Evolutionary conservation across 2,888 invertebrate genomes (phyloP).

Genomic region (Hypolimnas misippus): DNA sequence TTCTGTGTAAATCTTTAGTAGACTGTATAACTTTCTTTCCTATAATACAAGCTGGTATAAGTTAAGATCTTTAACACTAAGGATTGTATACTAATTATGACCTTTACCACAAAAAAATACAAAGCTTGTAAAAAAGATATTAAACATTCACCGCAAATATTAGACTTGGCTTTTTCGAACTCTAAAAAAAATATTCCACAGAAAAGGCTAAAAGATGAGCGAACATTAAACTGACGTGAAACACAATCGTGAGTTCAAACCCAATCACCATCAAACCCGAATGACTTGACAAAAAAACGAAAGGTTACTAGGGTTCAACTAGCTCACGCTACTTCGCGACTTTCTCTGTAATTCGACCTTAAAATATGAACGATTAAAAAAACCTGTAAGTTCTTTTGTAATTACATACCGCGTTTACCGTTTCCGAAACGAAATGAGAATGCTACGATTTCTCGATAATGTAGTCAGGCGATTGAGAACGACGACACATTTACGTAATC

Average conservation of each 20-base stretch:
- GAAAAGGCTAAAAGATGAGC: slow-evolving; percentile 28
- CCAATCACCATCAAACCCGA: slow-evolving; percentile 38
- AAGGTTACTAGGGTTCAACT: slow-evolving; percentile 67
- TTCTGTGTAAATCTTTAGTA: neutral
- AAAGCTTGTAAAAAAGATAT: neutral
- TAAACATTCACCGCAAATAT: slow-evolving; percentile 1
- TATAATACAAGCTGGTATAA: too few relatives aligned
- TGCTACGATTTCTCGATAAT: slow-evolving; percentile 26
- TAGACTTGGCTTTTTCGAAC: neutral
- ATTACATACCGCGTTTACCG: slow-evolving; percentile 42
- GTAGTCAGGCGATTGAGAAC: slow-evolving; percentile 8
- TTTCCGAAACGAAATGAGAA: slow-evolving; percentile 16
- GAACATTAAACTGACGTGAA: slow-evolving; percentile 40
- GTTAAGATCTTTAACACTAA: neutral
- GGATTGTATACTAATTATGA: too few relatives aligned
- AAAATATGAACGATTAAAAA: slow-evolving; percentile 42
- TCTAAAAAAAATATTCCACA: slow-evolving; percentile 15
- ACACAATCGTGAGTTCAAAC: slow-evolving; percentile 36
- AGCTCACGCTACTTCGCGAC: slow-evolving; percentile 53
- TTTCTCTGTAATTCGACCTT: slow-evolving; percentile 58
- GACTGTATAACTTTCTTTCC: neutral
- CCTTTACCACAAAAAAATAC: too few relatives aligned
- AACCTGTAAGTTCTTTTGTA: slow-evolving; percentile 50
- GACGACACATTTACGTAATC: neutral
- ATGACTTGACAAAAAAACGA: slow-evolving; percentile 53